phyloP scores from a whole-genome alignment of 1,140 invertebrate species.

The Eumaeus atala region DNA sequence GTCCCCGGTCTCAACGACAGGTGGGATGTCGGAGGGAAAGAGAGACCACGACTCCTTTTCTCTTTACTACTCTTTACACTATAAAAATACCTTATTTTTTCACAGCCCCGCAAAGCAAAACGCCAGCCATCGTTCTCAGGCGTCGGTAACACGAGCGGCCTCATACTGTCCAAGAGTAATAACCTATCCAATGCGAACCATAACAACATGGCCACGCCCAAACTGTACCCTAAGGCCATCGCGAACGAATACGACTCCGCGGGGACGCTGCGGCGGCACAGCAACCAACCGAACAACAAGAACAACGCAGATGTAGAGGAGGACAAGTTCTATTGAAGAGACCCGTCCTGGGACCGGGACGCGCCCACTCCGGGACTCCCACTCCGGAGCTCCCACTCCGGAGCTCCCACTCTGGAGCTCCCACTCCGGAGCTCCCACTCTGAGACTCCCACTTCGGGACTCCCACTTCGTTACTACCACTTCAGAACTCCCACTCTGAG shows the following conservation, averaged over 20 bases:
- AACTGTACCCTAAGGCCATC: conserved; percentile 79
- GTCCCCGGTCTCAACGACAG: no score
- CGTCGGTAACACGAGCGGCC: conserved; percentile 68
- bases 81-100: conserved; percentile 15
- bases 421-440: no score
- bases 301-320: conserved; percentile 66
- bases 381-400: background rate
- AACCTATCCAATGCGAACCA: conserved; percentile 76
- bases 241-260: conserved; percentile 83
- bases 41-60: no score
- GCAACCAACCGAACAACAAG: conserved; percentile 68
- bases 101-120: conserved; percentile 74
- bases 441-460: no score
- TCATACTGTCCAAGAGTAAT: conserved; percentile 77
- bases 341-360: no score
- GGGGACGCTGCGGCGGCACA: conserved; percentile 85
- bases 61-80: no score
- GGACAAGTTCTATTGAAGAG: conserved; percentile 68
- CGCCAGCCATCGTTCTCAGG: conserved; percentile 75
- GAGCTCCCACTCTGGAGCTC: background rate
- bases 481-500: no score
- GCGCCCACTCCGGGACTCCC: background rate
- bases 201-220: conserved; percentile 74
- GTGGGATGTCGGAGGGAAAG: no score
- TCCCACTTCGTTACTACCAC: no score